Evolutionary conservation across 1,140 invertebrate genomes (phyloP).

Genomic region (Cataglyphis hispanica): DNA sequence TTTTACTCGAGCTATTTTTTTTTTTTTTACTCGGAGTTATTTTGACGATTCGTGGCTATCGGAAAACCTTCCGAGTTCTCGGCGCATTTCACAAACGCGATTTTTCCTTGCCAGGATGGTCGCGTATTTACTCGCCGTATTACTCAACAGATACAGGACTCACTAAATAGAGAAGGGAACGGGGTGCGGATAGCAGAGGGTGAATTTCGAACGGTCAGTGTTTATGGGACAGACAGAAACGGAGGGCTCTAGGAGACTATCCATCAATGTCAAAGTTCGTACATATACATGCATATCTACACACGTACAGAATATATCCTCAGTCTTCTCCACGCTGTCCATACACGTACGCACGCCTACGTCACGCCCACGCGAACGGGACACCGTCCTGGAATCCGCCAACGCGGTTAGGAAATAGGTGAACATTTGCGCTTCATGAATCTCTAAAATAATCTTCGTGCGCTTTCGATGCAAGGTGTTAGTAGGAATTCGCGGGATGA

Average conservation of each 20-base stretch:
- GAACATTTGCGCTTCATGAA: constrained; percentile 42
- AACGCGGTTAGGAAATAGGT: constrained; percentile 40
- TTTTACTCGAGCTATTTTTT: background rate
- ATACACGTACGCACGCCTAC: constrained; percentile 34
- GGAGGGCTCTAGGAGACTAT: constrained; percentile 55
- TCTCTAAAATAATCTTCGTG: constrained; percentile 58
- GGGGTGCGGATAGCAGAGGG: background rate
- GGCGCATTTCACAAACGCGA: background rate
- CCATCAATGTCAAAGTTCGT: constrained; percentile 62
- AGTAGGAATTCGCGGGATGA: background rate
- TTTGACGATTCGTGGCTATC: too few species aligned
- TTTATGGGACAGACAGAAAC: constrained; percentile 62
- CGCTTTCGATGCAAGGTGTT: background rate
- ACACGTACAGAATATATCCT: constrained; percentile 17
- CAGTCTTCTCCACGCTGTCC: constrained; percentile 24
- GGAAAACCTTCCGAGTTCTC: background rate
- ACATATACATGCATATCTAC: background rate
- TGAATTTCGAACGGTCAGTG: constrained; percentile 68
- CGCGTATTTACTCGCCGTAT: constrained; percentile 8
- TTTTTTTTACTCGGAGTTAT: too few species aligned
- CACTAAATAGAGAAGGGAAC: constrained; percentile 32
- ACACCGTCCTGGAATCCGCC: constrained; percentile 49
- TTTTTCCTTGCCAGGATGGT: constrained; percentile 22
- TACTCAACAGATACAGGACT: constrained; percentile 26
- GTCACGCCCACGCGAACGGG: constrained; percentile 31